Evolutionary conservation across 2,113 vertebrate species (phyloP).

Genomic region (Dissostichus mawsoni): DNA sequence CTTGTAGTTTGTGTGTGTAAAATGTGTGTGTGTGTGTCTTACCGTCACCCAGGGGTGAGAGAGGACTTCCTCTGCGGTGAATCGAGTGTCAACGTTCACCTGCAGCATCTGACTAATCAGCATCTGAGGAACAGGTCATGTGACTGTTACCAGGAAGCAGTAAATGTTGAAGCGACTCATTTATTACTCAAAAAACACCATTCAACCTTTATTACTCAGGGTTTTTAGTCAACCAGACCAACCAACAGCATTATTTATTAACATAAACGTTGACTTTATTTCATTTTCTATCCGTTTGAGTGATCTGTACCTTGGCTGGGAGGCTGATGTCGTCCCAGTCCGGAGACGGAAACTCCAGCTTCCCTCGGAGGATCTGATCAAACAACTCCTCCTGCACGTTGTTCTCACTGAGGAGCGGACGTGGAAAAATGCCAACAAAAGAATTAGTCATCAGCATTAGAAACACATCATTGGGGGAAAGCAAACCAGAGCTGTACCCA

Average conservation of each 20-base stretch:
- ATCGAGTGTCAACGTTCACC: constrained; percentile 93
- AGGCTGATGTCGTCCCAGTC: constrained; percentile 97
- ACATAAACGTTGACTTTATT: no score
- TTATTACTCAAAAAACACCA: no score
- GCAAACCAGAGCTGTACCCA: no score
- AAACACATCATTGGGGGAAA: no score
- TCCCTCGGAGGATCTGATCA: constrained; percentile 96
- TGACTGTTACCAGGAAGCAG: constrained; percentile 12
- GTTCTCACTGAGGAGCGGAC: constrained; percentile 87
- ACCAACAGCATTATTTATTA: no score
- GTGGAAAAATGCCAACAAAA: neutral
- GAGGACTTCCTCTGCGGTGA: constrained; percentile 94
- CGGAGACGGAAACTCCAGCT: constrained; percentile 96
- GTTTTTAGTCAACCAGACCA: no score
- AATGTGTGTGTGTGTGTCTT: constrained; percentile 55
- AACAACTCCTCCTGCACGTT: constrained; percentile 98
- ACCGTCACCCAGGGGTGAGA: constrained; percentile 97
- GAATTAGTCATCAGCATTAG: no score
- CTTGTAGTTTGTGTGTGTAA: neutral
- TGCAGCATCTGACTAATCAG: constrained; percentile 98
- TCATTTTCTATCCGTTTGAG: neutral
- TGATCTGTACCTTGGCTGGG: constrained; percentile 87
- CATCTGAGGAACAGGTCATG: constrained; percentile 83
- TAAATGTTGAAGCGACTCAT: no score
- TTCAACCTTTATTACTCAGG: no score